Evolutionary conservation across 2,113 vertebrate genomes (phyloP), one percentile per base, ranked within the genome.

Genomic region (Salminus brasiliensis): DNA sequence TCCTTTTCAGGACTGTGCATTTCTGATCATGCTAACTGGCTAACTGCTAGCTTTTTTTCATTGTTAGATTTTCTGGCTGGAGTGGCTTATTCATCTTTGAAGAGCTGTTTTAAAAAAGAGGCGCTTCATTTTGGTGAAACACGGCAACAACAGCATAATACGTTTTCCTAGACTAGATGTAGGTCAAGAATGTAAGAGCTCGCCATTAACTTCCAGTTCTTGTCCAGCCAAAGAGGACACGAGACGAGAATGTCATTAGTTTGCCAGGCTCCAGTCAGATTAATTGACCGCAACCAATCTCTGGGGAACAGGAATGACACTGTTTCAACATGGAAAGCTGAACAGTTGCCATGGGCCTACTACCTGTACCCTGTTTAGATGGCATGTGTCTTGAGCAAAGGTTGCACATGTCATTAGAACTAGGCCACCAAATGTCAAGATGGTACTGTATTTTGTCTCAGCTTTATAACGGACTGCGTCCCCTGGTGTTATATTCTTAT

Each of bases 401-500:
- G 29, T 13, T 52, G 39, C 5, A 23, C 47, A 43, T 13, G 12
- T 63, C 57, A 49, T 27, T 65, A 30, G 63, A 65, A 75, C 29
- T 25, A 29, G 5, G 41, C 29, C 30, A 6, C 73, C 59, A 75
- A 74, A 65, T 75, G 59, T 47, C 59, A 63, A 65, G 63, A 63
- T 18, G n/a, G 29, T 27, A 13, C 73, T 76, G 59, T 65, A 52
- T 63, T 52, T 45, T 15, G 45, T 13, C 18, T 25, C 21, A 67
- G 11, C n/a, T 25, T 67, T 25, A 25, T 25, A 13, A 13, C 43
- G 2, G 18, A 7, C 18, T 52, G 2, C 21, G 47, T 52, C 6
- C 18, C 47, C 11, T 5, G 1, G 1, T 5, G 18, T 7, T 21
- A n/a, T 52, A 18, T 18, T 52, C 47, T 18, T 25, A 30, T 23